Conservation (phyloP, 2,113 vertebrate species). For the Grammomys surdaster region DNA sequence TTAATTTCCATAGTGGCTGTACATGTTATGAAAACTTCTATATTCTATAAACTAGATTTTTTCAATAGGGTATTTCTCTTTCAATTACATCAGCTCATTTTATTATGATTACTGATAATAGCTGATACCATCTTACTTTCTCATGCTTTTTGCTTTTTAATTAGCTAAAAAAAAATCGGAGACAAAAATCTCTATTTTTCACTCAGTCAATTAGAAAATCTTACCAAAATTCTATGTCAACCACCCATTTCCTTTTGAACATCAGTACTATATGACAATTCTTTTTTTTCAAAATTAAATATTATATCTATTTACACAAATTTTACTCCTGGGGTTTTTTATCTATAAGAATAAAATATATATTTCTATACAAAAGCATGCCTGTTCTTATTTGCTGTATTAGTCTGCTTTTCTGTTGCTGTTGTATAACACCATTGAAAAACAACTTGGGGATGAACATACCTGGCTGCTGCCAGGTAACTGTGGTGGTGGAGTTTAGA, state of each 20-base stretch:
- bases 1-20: background rate
- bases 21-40: background rate
- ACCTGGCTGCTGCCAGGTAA: no score
- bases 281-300: background rate
- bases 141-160: background rate
- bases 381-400: background rate
- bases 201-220: background rate
- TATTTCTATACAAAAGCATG: background rate
- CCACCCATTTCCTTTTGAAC: background rate
- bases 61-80: background rate
- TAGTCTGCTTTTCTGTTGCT: background rate
- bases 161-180: background rate
- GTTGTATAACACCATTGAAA: background rate
- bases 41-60: background rate
- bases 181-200: background rate
- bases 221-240: conserved; percentile 5
- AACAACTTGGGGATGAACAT: no score
- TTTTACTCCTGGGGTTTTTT: background rate
- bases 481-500: no score
- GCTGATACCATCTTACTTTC: conserved; percentile 19
- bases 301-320: background rate
- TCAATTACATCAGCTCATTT: background rate
- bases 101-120: conserved; percentile 27
- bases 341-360: background rate
- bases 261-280: background rate